phyloP scores from a whole-genome alignment of 2,113 vertebrate genomes.

The Rostratula benghalensis region DNA sequence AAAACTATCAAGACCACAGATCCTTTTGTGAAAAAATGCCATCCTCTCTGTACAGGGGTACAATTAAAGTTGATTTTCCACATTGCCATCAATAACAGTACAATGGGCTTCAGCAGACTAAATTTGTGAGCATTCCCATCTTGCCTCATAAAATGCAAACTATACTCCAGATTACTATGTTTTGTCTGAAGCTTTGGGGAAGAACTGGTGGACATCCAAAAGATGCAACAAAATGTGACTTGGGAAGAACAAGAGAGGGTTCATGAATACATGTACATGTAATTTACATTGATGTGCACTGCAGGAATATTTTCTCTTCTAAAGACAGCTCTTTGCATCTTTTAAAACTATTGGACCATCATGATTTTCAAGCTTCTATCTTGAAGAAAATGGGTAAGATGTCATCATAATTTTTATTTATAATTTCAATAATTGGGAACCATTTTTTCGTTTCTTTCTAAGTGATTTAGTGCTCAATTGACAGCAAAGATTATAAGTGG shows the following conservation, averaged over 20 bases:
- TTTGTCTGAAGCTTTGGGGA: neutral
- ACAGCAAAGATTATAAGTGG: neutral
- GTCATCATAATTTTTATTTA: neutral
- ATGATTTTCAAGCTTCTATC: neutral
- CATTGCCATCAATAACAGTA: neutral
- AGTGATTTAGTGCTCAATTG: neutral
- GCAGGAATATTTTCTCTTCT: neutral
- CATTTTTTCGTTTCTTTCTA: neutral
- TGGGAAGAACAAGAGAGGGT: neutral
- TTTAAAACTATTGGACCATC: neutral
- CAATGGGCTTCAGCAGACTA: neutral
- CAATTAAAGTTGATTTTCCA: neutral
- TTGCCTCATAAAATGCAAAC: neutral
- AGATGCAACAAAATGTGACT: neutral
- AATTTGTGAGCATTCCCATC: neutral
- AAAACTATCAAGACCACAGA: neutral
- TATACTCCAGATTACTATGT: neutral
- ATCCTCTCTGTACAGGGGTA: neutral
- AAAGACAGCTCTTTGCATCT: neutral
- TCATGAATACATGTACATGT: rapidly evolving
- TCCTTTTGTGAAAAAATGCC: neutral
- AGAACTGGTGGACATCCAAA: neutral
- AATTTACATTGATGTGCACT: neutral
- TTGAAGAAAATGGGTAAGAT: neutral
- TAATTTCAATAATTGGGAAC: neutral